Conservation (phyloP, 2,797 vertebrate species). For the Sebastiscus albofasciatus region DNA sequence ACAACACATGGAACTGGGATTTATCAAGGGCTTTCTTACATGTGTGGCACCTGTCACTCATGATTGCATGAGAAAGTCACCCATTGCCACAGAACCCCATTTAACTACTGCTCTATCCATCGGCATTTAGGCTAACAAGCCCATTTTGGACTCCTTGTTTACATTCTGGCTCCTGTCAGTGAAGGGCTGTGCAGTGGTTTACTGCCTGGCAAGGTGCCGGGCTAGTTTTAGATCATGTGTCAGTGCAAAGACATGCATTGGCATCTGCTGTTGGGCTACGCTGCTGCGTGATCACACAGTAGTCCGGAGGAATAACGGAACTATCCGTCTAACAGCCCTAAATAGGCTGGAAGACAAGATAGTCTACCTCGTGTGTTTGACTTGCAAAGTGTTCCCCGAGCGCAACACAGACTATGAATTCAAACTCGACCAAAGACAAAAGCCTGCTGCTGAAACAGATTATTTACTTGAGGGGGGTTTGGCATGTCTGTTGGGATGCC, state of each 20-base stretch:
- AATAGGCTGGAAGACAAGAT: conserved; percentile 4
- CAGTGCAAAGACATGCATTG: conserved; percentile 53
- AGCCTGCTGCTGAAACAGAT: neutral
- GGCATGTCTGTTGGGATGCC: neutral
- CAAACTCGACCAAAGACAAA: neutral
- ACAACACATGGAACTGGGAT: neutral
- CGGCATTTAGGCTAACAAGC: conserved; percentile 24
- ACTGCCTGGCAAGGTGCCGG: conserved; percentile 54
- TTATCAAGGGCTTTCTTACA: neutral
- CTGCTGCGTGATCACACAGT: neutral
- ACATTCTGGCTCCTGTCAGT: conserved; percentile 30
- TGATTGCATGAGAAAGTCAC: neutral
- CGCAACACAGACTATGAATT: neutral
- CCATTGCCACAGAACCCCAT: neutral
- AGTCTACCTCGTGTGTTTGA: neutral
- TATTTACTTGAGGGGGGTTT: neutral
- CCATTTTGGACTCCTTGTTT: conserved; percentile 44
- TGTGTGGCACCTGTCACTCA: neutral
- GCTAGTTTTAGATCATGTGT: conserved; percentile 69
- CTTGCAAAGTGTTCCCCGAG: conserved; percentile 3
- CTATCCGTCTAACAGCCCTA: neutral
- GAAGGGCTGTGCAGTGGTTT: conserved; percentile 48
- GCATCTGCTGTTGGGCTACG: conserved; percentile 34
- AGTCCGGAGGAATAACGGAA: conserved; percentile 4
- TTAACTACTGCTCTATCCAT: neutral